Evolutionary conservation across 2,113 vertebrate species (phyloP).

Genomic region (Recurvirostra avosetta): DNA sequence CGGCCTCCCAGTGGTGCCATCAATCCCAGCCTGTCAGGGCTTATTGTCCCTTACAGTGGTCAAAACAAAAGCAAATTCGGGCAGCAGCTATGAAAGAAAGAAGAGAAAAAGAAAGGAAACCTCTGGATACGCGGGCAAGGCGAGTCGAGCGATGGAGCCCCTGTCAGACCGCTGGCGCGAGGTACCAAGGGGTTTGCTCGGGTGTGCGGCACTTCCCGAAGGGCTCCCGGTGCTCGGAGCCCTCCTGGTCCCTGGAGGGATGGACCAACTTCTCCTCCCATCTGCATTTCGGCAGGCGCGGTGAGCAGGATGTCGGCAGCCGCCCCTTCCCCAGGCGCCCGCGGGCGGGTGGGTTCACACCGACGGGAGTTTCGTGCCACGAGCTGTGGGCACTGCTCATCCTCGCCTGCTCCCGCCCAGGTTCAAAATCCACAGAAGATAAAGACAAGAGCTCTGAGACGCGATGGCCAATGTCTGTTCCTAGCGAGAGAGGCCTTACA

Average conservation of each 20-base stretch:
- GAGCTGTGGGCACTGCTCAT: accelerated
- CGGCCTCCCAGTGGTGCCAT: background rate
- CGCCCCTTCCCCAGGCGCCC: background rate
- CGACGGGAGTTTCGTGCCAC: accelerated
- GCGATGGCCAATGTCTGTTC: background rate
- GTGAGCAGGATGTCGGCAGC: background rate
- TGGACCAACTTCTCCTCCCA: background rate
- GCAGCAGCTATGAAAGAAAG: background rate
- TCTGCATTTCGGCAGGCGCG: accelerated
- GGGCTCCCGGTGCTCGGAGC: background rate
- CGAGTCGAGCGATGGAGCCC: background rate
- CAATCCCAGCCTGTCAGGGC: background rate
- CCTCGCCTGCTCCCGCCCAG: background rate
- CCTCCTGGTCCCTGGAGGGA: background rate
- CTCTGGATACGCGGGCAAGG: background rate
- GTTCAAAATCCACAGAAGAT: background rate
- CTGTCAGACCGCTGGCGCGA: accelerated
- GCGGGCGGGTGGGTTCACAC: accelerated
- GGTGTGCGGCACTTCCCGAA: background rate
- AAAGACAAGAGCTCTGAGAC: background rate
- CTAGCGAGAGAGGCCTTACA: background rate
- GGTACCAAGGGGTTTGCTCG: background rate
- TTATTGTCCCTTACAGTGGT: background rate
- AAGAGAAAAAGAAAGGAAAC: background rate
- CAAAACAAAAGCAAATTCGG: background rate